Evolutionary conservation across 1,140 invertebrate species (phyloP).

Genomic region (Meloidogyne chitwoodi): DNA sequence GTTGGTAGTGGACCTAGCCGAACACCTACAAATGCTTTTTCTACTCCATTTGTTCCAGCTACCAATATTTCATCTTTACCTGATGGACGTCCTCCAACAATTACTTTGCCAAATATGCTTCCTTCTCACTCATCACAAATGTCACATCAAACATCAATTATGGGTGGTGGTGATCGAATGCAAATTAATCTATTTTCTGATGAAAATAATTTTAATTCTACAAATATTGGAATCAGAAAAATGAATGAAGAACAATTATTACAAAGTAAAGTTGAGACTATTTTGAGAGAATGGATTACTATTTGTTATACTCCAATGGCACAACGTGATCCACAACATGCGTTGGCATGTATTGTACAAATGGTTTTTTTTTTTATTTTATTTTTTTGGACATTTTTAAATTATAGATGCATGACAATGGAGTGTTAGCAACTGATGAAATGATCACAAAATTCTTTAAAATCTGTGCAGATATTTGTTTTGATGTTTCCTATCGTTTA

Average conservation of each 20-base stretch:
- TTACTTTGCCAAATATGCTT: neutral
- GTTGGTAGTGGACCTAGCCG: neutral
- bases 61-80: slow-evolving; percentile 2
- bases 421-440: slow-evolving; percentile 89
- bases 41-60: slow-evolving; percentile 9
- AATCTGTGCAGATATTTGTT: slow-evolving; percentile 90
- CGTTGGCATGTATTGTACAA: slow-evolving; percentile 88
- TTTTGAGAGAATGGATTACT: slow-evolving; percentile 86
- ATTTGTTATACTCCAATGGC: slow-evolving; percentile 77
- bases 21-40: slow-evolving; percentile 9
- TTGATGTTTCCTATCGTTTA: slow-evolving; percentile 83
- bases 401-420: slow-evolving; percentile 86
- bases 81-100: neutral
- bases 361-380: slow-evolving; percentile 60
- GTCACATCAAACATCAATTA: neutral
- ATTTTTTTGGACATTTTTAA: neutral
- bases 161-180: slow-evolving; percentile 5
- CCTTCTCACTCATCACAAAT: slow-evolving; percentile 5
- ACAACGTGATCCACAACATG: slow-evolving; percentile 80
- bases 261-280: slow-evolving; percentile 86
- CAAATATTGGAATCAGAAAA: slow-evolving; percentile 5
- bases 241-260: slow-evolving; percentile 63
- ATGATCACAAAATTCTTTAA: slow-evolving; percentile 93
- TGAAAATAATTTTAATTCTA: neutral
- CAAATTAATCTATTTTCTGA: slow-evolving; percentile 1